Conservation (phyloP, 2,888 invertebrate genomes). For the Busseola fusca region DNA sequence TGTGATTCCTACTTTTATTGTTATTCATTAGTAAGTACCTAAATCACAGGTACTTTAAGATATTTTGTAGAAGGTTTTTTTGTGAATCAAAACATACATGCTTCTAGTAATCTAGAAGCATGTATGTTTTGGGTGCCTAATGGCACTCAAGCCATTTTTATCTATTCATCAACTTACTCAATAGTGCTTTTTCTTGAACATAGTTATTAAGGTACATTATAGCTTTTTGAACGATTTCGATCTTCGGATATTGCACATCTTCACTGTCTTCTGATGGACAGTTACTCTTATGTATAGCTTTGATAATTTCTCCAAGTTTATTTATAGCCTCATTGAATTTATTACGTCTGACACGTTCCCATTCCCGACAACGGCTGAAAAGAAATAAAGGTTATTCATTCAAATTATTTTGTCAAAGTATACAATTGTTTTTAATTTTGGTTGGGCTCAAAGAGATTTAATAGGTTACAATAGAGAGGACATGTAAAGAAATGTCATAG, state of each 20-base stretch:
- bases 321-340: slow-evolving; percentile 89
- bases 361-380: slow-evolving; percentile 90
- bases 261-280: slow-evolving; percentile 69
- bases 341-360: slow-evolving; percentile 91
- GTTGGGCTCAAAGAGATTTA: too few species aligned
- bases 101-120: too few species aligned
- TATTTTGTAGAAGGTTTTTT: neutral
- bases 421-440: slow-evolving; percentile 22
- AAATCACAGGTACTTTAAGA: neutral
- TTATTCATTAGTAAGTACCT: neutral
- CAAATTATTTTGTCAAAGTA: slow-evolving; percentile 9
- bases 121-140: too few species aligned
- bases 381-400: neutral
- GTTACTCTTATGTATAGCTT: slow-evolving; percentile 72
- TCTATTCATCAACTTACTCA: slow-evolving; percentile 75
- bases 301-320: slow-evolving; percentile 81
- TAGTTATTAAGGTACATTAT: slow-evolving; percentile 78
- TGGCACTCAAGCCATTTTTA: slow-evolving; percentile 1
- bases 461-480: too few species aligned
- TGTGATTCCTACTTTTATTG: too few species aligned
- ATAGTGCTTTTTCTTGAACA: slow-evolving; percentile 78
- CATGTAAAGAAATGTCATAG: too few species aligned
- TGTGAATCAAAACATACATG: neutral
- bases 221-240: slow-evolving; percentile 84
- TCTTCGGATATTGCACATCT: slow-evolving; percentile 81